Percentiles rank a stretch among this genome's conserved stretches.
These are phyloP conservation scores for Morinoia aosen DNA, from an alignment of 2,888 invertebrate genomes.

Conservation along the genomic window DNA sequence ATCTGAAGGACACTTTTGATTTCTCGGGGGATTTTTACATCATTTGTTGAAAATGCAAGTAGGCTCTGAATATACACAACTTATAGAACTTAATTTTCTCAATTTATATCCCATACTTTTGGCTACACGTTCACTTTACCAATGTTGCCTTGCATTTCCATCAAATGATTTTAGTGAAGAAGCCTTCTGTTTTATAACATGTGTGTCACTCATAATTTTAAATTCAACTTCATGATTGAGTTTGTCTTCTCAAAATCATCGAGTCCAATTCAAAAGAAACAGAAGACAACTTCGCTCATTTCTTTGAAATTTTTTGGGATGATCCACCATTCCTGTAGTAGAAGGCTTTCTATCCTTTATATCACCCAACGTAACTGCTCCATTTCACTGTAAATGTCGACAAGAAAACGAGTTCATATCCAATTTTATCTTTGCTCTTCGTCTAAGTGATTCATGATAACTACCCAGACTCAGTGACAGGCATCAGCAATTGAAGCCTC, in stretches of 20 bases:
- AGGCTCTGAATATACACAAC: slow-evolving; percentile 9
- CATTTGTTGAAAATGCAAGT: background rate
- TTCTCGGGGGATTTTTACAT: background rate
- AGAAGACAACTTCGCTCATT: background rate
- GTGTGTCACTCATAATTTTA: background rate
- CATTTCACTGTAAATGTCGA: background rate
- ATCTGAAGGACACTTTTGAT: background rate
- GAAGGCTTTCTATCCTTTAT: slow-evolving; percentile 25
- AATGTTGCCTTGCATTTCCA: background rate
- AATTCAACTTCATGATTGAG: background rate
- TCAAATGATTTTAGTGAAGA: background rate
- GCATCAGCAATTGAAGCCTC: slow-evolving; percentile 40
- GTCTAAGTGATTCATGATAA: background rate
- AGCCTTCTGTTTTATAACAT: background rate
- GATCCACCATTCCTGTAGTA: slow-evolving; percentile 43
- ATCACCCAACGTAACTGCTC: background rate
- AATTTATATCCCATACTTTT: background rate
- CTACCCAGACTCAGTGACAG: background rate
- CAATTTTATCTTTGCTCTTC: background rate
- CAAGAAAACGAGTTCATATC: background rate
- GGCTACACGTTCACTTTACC: background rate
- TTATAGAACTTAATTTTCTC: background rate
- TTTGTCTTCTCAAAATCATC: background rate
- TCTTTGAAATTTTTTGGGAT: slow-evolving; percentile 40
- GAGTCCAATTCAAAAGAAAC: background rate